Evolutionary conservation across 2,888 invertebrate genomes (phyloP), one percentile per base, ranked within the genome.

Genomic region (Dasysyrphus albostriatus): DNA sequence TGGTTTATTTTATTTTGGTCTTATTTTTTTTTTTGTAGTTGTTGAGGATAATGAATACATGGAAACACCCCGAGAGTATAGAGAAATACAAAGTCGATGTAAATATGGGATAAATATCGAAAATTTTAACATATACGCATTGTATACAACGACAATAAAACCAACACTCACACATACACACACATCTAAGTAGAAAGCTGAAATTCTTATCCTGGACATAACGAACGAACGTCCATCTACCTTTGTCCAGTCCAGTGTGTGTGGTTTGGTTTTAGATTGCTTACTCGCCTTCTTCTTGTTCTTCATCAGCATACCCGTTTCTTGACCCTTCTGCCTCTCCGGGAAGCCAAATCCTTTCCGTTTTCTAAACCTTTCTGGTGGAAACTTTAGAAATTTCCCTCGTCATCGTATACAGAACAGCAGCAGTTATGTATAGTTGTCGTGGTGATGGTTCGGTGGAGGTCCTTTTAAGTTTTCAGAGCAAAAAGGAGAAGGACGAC

Each of bases 71-170:
- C 44, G 58, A 67, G 19, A 56, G 63, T 58, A 24, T 24, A 69
- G 56, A 81, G 80, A 76, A 67, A 72, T 69, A 87, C 74, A 79
- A 78, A 77, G 74, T 70, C 78, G 74, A 70, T 82, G 85, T 82
- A 83, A 87, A 87, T 87, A 87, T 83, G 74, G 78, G 73, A 83
- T 79, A 87, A 87, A 83, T 83, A 87, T 79, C 83, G 78, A 87
- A 78, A 65, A 79, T 75, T 83, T 79, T 72, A 83, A 75, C 77
- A 83, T 78, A 76, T 70, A 83, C 78, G 78, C 78, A 87, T 69
- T 63, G 44, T 54, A 81, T 63, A 82, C 82, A 72, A 56, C 49
- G 29, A 63, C 69, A 65, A 29, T 19, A 14, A 49, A 69, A 54
- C 34, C 44, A 16, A 59, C 54, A 63, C 44, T 29, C 44, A 63